Conservation (phyloP, 2,888 invertebrate species). For the Xanthostigma xanthostigma region DNA sequence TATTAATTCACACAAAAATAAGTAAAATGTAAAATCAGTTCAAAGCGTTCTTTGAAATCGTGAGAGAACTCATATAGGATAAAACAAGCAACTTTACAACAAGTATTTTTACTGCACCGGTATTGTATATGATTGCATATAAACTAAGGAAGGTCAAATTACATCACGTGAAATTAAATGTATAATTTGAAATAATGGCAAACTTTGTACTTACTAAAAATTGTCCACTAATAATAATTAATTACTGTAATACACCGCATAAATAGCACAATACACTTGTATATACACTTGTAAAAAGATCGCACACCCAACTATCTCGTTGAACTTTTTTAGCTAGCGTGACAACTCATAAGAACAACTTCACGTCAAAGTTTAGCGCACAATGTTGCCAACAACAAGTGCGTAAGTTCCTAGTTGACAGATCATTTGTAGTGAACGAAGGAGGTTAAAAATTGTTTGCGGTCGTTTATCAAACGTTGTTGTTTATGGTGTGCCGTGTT, state of each 20-base stretch:
- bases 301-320: background rate
- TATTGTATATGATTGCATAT: background rate
- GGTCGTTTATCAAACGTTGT: no score
- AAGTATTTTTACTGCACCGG: background rate
- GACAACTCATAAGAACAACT: conserved; percentile 3
- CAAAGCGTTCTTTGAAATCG: no score
- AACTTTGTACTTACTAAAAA: conserved; percentile 16
- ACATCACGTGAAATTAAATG: background rate
- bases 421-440: no score
- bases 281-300: background rate
- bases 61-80: no score
- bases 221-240: conserved; percentile 12
- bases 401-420: no score
- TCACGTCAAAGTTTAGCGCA: background rate
- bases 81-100: no score
- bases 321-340: conserved; percentile 1
- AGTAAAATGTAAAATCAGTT: no score
- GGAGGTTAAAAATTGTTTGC: no score
- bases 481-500: no score
- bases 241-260: conserved; percentile 21
- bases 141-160: background rate
- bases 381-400: background rate
- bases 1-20: no score
- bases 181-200: background rate
- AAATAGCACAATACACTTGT: conserved; percentile 20